phyloP scores from a whole-genome alignment of 2,113 vertebrate genomes.

The Psittacara wagleri region DNA sequence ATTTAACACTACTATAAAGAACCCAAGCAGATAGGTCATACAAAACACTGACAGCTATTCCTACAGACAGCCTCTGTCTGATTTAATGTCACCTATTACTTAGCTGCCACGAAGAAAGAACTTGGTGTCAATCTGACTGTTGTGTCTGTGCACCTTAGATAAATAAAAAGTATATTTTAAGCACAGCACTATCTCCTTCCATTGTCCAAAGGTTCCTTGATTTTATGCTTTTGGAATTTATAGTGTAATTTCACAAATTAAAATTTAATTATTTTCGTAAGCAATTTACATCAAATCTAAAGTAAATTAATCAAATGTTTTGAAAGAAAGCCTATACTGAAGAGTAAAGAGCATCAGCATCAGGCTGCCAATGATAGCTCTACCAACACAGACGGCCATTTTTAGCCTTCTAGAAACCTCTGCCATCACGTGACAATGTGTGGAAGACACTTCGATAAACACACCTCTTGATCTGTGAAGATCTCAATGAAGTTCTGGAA shows the following conservation, averaged over 20 bases:
- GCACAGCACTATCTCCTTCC: background rate
- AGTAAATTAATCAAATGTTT: background rate
- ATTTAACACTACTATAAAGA: background rate
- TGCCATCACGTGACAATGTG: background rate
- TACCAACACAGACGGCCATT: background rate
- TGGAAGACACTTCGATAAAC: background rate
- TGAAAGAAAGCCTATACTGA: background rate
- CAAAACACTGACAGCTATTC: background rate
- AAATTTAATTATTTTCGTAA: background rate
- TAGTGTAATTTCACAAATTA: background rate
- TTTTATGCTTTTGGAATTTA: background rate
- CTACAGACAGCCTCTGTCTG: background rate
- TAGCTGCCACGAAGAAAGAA: background rate
- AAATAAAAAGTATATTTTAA: background rate
- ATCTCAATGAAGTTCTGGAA: constrained; percentile 98
- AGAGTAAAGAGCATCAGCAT: background rate
- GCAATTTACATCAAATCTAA: background rate
- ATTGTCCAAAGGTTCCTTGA: background rate
- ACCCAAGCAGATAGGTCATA: background rate
- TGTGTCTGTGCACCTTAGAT: background rate
- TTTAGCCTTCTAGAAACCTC: background rate
- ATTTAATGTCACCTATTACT: background rate
- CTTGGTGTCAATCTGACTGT: background rate
- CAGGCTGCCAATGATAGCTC: background rate
- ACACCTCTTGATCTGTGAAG: constrained; percentile 96